Percentiles rank a stretch among this genome's conserved stretches.
These are phyloP conservation scores for Petromus typicus DNA, from an alignment of 2,113 vertebrate genomes.

Conservation along the genomic window DNA sequence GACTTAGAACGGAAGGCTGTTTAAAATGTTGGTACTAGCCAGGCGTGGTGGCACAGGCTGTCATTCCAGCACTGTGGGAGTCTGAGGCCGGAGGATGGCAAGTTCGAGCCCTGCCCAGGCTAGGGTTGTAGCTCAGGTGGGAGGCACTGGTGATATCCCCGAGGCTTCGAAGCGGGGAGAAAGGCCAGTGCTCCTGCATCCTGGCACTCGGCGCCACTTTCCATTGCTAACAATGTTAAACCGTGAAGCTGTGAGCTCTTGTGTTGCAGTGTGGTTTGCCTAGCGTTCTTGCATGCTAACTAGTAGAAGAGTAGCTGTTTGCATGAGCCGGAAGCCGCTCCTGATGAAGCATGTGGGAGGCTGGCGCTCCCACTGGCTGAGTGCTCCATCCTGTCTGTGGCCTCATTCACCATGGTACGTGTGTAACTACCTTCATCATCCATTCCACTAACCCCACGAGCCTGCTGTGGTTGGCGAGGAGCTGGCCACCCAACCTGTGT, in stretches of 20 bases:
- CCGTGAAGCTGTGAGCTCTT: slow-evolving; percentile 88
- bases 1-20: not conserved
- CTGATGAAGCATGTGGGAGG: slow-evolving; percentile 87
- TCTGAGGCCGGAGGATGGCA: not conserved
- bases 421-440: slow-evolving; percentile 81
- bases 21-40: not conserved
- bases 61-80: not conserved
- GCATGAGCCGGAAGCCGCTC: slow-evolving; percentile 90
- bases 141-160: not conserved
- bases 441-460: slow-evolving; percentile 78
- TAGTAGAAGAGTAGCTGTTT: slow-evolving; percentile 91
- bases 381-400: slow-evolving; percentile 83
- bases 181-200: not conserved
- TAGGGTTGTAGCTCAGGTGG: not conserved
- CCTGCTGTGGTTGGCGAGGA: fast-evolving
- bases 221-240: slow-evolving; percentile 56
- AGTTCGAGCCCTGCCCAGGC: not conserved
- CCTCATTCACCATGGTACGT: slow-evolving; percentile 90
- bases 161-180: too few species aligned
- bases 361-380: slow-evolving; percentile 85
- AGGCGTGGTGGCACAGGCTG: not conserved
- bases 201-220: not conserved
- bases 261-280: slow-evolving; percentile 89
- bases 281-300: slow-evolving; percentile 93
- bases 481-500: not conserved